phyloP scores from a whole-genome alignment of 2,888 invertebrate genomes.

The Troglohyphantes excavatus region DNA sequence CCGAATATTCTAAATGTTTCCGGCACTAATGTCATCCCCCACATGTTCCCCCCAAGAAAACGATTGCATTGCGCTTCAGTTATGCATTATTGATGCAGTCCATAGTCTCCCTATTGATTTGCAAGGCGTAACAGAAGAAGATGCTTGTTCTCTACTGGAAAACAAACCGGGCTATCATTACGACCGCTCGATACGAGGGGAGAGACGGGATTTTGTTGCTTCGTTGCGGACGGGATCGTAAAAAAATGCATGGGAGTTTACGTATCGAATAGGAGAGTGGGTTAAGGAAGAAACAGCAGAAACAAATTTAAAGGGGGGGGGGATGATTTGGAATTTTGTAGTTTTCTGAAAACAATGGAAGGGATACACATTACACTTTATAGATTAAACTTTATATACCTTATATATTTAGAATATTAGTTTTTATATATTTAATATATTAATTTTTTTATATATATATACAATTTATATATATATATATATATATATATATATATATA shows the following conservation, averaged over 20 bases:
- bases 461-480: no score
- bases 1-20: background rate
- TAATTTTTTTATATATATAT: no score
- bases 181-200: conserved; percentile 7
- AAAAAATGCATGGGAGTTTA: conserved; percentile 19
- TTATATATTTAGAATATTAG: no score
- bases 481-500: no score
- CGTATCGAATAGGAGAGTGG: background rate
- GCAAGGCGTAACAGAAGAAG: conserved; percentile 18
- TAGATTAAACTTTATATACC: no score
- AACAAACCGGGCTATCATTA: conserved; percentile 43
- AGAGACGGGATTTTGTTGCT: background rate
- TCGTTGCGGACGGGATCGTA: background rate
- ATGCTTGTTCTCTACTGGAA: background rate
- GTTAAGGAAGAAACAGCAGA: no score
- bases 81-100: conserved; percentile 33
- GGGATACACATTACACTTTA: no score
- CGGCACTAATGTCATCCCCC: background rate
- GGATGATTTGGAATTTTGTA: no score
- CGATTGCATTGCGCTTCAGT: background rate
- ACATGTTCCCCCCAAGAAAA: background rate
- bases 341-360: no score
- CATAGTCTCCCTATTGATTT: conserved; percentile 37
- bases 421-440: no score
- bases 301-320: background rate